phyloP scores from a whole-genome alignment of 2,113 vertebrate genomes.

The Solenodon paradoxus region DNA sequence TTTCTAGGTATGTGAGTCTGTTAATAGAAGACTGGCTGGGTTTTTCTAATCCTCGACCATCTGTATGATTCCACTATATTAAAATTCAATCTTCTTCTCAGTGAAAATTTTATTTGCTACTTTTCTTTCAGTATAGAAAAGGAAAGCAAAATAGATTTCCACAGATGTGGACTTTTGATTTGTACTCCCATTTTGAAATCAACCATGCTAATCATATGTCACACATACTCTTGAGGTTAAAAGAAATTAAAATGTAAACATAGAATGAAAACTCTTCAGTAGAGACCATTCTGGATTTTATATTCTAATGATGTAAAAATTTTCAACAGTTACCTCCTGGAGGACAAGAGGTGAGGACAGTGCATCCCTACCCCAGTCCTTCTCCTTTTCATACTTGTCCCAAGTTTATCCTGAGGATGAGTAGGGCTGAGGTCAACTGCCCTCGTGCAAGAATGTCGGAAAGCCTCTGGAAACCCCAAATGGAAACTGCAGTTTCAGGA shows the following conservation, averaged over 20 bases:
- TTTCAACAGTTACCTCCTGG: neutral
- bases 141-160: neutral
- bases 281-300: neutral
- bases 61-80: neutral
- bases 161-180: neutral
- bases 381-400: neutral
- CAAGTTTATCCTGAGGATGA: neutral
- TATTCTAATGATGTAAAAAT: neutral
- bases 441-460: neutral
- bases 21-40: neutral
- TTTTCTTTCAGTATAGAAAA: neutral
- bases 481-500: neutral
- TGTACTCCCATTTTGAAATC: slow-evolving; percentile 22
- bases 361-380: neutral
- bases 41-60: neutral
- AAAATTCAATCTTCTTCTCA: neutral
- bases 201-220: neutral
- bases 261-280: neutral
- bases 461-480: neutral
- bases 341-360: neutral
- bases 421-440: neutral
- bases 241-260: neutral
- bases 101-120: neutral
- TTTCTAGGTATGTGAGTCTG: neutral
- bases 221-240: neutral